Percentiles rank a stretch among this genome's conserved stretches.
phyloP scores from a whole-genome alignment of 2,888 invertebrate genomes.

The Eupeodes luniger region DNA sequence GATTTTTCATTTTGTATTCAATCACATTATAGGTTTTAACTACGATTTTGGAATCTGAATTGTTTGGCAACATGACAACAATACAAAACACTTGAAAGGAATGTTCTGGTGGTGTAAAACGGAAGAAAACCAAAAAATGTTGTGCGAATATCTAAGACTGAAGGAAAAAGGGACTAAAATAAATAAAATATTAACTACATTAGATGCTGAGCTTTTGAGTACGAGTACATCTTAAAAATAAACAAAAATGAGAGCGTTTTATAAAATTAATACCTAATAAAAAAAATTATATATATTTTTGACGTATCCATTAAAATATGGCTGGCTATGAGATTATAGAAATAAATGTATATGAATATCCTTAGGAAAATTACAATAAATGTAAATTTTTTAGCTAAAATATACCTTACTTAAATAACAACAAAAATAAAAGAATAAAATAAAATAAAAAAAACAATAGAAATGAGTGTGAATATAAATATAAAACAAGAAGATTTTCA shows the following conservation, averaged over 20 bases:
- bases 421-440: conserved; percentile 18
- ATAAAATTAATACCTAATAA: conserved; percentile 23
- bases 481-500: background rate
- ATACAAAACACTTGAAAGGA: background rate
- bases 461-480: conserved; percentile 41
- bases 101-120: background rate
- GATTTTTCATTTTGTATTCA: conserved; percentile 35
- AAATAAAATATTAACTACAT: background rate
- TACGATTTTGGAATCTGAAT: conserved; percentile 28
- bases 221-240: background rate
- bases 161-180: conserved; percentile 39
- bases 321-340: conserved; percentile 37
- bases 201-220: conserved; percentile 5
- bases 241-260: conserved; percentile 3
- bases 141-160: conserved; percentile 67
- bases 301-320: conserved; percentile 33
- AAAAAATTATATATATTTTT: conserved; percentile 44
- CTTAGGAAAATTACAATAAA: conserved; percentile 37
- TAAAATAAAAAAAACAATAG: conserved; percentile 4
- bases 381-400: conserved; percentile 51
- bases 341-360: background rate
- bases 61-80: too few species aligned
- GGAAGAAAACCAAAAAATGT: background rate
- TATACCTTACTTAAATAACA: conserved; percentile 37
- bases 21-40: conserved; percentile 30